Conservation (phyloP, 2,888 invertebrate species). For the Melanophora roralis region DNA sequence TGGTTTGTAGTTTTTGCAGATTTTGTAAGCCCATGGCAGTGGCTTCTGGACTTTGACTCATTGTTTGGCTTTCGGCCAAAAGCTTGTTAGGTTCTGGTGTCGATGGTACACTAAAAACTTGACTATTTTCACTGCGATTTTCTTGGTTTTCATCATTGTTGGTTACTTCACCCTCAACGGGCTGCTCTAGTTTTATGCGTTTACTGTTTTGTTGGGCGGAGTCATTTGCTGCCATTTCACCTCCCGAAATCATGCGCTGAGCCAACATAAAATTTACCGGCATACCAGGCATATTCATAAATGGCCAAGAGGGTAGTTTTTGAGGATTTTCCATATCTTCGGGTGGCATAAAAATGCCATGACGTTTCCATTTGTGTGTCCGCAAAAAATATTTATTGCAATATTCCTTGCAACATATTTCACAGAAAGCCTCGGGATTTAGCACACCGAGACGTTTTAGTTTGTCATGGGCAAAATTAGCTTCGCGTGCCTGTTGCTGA, state of each 20-base stretch:
- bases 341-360: slow-evolving; percentile 85
- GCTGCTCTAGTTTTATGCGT: slow-evolving; percentile 71
- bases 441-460: slow-evolving; percentile 87
- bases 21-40: slow-evolving; percentile 89
- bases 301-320: slow-evolving; percentile 77
- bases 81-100: slow-evolving; percentile 64
- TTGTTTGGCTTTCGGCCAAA: slow-evolving; percentile 38
- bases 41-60: slow-evolving; percentile 77
- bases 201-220: slow-evolving; percentile 63
- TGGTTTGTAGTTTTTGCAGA: slow-evolving; percentile 91
- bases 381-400: slow-evolving; percentile 95
- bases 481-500: slow-evolving; percentile 83
- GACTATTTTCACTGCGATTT: slow-evolving; percentile 56
- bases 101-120: slow-evolving; percentile 49
- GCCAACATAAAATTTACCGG: slow-evolving; percentile 86
- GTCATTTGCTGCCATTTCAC: slow-evolving; percentile 56
- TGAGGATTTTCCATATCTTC: slow-evolving; percentile 77
- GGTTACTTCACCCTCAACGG: slow-evolving; percentile 55
- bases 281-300: slow-evolving; percentile 78
- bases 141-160: slow-evolving; percentile 64
- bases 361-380: slow-evolving; percentile 95
- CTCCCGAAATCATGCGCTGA: slow-evolving; percentile 65
- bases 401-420: slow-evolving; percentile 94
- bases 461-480: slow-evolving; percentile 85
- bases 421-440: slow-evolving; percentile 94